Conservation (phyloP, 1,140 invertebrate genomes). For the Apocrypta bakeri region DNA sequence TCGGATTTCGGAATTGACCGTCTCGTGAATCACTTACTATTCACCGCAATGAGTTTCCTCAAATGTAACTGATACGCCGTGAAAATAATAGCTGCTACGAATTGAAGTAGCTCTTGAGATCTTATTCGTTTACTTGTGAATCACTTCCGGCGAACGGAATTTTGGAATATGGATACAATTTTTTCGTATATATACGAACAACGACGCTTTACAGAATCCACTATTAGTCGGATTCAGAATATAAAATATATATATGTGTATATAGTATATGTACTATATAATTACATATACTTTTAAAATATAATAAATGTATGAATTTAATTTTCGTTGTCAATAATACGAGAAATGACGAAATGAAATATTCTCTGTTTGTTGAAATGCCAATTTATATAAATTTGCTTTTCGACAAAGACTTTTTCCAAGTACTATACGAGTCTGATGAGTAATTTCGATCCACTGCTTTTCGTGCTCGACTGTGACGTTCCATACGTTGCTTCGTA, state of each 20-base stretch:
- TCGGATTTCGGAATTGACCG: not conserved
- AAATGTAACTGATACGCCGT: slow-evolving; percentile 1
- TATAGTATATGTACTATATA: no score
- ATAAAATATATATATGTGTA: no score
- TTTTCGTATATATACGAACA: no score
- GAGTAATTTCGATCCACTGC: slow-evolving; percentile 24
- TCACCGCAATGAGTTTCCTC: not conserved
- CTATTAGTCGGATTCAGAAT: no score
- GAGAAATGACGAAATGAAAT: no score
- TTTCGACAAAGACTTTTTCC: slow-evolving; percentile 20
- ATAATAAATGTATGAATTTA: no score
- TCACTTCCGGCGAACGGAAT: slow-evolving; percentile 22
- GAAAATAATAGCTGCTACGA: not conserved
- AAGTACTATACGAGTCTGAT: not conserved
- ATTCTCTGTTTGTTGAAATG: not conserved
- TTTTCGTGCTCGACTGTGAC: not conserved
- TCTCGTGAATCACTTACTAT: not conserved
- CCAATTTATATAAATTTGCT: slow-evolving; percentile 30
- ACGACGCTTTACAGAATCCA: no score
- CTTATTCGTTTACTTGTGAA: not conserved
- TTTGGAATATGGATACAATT: not conserved
- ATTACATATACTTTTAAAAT: no score
- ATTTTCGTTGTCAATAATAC: no score
- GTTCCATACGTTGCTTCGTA: not conserved
- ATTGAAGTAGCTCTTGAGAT: not conserved